These are phyloP conservation scores for Harmothoe impar DNA, from an alignment of 2,888 invertebrate species.

Conservation along the genomic window DNA sequence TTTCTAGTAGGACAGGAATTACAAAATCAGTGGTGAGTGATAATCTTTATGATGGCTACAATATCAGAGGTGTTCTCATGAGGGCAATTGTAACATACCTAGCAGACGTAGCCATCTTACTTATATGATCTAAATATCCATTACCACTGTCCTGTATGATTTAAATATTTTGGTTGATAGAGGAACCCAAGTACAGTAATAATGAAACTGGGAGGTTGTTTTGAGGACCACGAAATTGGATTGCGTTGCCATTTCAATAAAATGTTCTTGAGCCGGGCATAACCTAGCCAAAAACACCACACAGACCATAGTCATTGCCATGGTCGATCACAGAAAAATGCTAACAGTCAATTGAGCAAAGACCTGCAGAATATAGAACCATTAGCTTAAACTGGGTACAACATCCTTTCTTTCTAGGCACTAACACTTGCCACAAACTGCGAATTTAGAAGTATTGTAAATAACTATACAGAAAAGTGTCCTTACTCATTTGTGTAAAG, in stretches of 20 bases:
- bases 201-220: neutral
- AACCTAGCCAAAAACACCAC: constrained; percentile 45
- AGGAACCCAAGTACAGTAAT: neutral
- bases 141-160: too few species aligned
- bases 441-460: too few species aligned
- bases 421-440: neutral
- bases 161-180: neutral
- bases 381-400: constrained; percentile 48
- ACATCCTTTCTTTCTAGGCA: neutral
- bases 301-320: constrained; percentile 25
- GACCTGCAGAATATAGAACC: constrained; percentile 51
- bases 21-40: too few species aligned
- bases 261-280: constrained; percentile 9
- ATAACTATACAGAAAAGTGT: too few species aligned
- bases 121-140: neutral
- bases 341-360: constrained; percentile 59
- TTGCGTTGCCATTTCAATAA: constrained; percentile 3
- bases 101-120: neutral
- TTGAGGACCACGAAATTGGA: neutral
- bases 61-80: too few species aligned
- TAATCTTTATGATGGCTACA: too few species aligned
- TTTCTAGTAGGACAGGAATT: too few species aligned
- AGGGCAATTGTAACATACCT: too few species aligned
- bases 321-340: constrained; percentile 58
- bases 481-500: neutral